A percentile compares a stretch with the other conserved stretches of the same genome.
Conservation (phyloP, 2,888 invertebrate genomes). For the Limulus polyphemus region DNA sequence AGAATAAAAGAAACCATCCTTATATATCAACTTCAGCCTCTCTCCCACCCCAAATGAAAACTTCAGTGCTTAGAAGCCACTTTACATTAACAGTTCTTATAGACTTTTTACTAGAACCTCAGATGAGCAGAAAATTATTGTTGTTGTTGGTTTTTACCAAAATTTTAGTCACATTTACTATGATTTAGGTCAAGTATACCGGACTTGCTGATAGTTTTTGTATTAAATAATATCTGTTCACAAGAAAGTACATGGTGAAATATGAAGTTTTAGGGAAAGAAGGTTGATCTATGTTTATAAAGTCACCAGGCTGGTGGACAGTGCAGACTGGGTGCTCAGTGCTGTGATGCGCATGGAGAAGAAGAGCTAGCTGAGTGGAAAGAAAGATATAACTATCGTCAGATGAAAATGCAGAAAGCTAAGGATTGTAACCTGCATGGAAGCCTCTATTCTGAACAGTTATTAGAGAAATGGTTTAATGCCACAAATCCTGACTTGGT, state of each 20-base stretch:
- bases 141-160: not conserved
- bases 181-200: not conserved
- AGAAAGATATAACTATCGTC: conserved; percentile 52
- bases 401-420: conserved; percentile 41
- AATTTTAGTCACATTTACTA: not conserved
- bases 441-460: conserved; percentile 46
- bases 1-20: too few relatives aligned
- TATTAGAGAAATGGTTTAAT: conserved; percentile 44
- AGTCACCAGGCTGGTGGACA: conserved; percentile 31
- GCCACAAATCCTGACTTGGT: conserved; percentile 50
- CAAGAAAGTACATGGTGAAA: conserved; percentile 3
- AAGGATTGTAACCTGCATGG: conserved; percentile 56
- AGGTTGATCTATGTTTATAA: not conserved
- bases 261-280: conserved; percentile 1
- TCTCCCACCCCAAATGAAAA: too few relatives aligned
- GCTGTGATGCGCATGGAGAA: conserved; percentile 58
- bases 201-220: not conserved
- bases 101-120: too few relatives aligned
- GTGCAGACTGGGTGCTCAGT: conserved; percentile 58
- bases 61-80: too few relatives aligned
- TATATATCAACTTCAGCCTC: too few relatives aligned
- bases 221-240: not conserved
- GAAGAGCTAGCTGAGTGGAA: conserved; percentile 62
- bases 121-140: too few relatives aligned
- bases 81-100: too few relatives aligned